Base-by-base conservation (phyloP, 2,113 vertebrate genomes). In the Stictonetta naevosa region DNA sequence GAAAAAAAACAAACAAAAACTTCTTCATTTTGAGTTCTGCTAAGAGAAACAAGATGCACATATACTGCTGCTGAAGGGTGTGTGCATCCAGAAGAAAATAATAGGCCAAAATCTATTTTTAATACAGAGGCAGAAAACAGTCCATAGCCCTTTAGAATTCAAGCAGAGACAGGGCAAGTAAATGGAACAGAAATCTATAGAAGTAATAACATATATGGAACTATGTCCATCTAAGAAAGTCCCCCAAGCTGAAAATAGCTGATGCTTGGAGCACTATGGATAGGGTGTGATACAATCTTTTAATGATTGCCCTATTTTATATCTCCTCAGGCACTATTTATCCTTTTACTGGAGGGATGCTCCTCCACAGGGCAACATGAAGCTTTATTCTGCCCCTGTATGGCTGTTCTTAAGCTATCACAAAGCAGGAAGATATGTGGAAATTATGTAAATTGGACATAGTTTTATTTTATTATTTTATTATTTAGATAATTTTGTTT, bases 101-200 rank as follows among this genome's bases (percentile, higher is more conserved):
- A 72, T 74, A 92, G 48, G 22, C 42, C 38, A 84, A 82, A 91
- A 78, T 62, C 86, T 88, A 86, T 90, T 92, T 94, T 94, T 93
- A 91, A 86, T 90, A 64, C 20, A 46, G 19, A 78, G 40, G 38
- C 5, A 46, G 62, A 68, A 36, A 91, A 53, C 28, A 56, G 80
- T 74, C 93, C 83, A 82, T 52, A 73, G 46, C 33, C 90, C 29
- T 26, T 82, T 87, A 92, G 42, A 62, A 86, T 81, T 94, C 74
- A 86, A 83, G 36, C 60, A 84, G 74, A 91, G 69, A 64, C 14
- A 75, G 48, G 52, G 81, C 62, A 92, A 78, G 16, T 50, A 72
- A 94, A 94, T 6, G 69, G 48, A 93, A 86, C 22, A 86, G 38
- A 86, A 92, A 67, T 92, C 22, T 63, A 23, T 87, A 68, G 52